Evolutionary conservation across 2,113 vertebrate species (phyloP), one percentile per base, ranked within the genome.

Genomic region (Phalacrocorax carbo): DNA sequence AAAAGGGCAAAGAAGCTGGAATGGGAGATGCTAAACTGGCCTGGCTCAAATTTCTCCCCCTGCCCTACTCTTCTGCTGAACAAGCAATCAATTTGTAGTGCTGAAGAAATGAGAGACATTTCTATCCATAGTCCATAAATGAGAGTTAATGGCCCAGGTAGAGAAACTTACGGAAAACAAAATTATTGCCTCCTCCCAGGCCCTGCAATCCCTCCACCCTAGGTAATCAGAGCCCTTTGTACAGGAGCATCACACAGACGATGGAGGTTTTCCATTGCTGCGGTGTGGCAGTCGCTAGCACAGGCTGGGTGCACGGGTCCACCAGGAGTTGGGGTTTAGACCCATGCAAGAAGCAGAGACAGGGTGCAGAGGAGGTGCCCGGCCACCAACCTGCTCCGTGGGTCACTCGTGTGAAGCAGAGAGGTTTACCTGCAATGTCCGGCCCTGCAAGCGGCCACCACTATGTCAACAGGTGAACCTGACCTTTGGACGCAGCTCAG

Each of bases 171-270:
- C 2, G 8, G 54, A 40, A 88, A n/a, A 86, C 30, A 19, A 25
- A 66, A 66, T 13, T 13, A 18, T 22, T 15, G 27, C 27, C 27
- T 27, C 23, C 25, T 61, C 44, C 29, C 34, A 38, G 77, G 70
- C 46, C 18, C 51, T 36, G 34, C n/a, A 23, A 1, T 23, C 36
- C 22, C 40, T 52, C 52, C 34, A 6, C 9, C 1, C 54, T 7
- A 25, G 25, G 22, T 23, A 16, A 54, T 19, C 21, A n/a, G 55
- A 58, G 32, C 42, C 27, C 25, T 26, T 73, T 23, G 38, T 20
- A 22, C 14, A 6, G 71, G 11, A 38, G 46, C 46, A 15, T 15
- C 5, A 1, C 1, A 1, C 40, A 30, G 70, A 13, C 0, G 7
- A 18, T 0, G 1, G n/a, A 78, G 34, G 52, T 29, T 49, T 38